These are phyloP conservation scores for Notoglanidium macrostoma DNA, from an alignment of 2,797 vertebrate species.

Conservation along the genomic window DNA sequence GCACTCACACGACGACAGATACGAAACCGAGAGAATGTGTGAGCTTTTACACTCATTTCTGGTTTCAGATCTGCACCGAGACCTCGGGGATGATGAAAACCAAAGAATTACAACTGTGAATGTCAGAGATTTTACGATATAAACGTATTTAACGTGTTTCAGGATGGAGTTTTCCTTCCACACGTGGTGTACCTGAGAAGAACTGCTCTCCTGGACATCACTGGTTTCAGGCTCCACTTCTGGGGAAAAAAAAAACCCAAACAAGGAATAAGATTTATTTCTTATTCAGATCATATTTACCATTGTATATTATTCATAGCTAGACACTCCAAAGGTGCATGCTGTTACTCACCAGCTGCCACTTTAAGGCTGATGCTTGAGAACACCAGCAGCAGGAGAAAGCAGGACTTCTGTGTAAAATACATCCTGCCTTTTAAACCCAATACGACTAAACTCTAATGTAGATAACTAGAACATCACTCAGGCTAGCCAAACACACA, in stretches of 20 bases:
- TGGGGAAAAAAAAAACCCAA: conserved; percentile 60
- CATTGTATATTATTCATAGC: neutral
- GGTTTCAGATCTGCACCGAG: too few species aligned
- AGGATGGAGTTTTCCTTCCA: neutral
- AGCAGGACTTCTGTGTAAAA: conserved; percentile 54
- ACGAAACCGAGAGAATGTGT: too few species aligned
- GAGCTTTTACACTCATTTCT: too few species aligned
- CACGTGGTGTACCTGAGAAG: conserved; percentile 23
- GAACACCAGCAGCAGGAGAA: conserved; percentile 63
- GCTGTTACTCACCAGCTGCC: conserved; percentile 70
- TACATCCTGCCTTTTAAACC: conserved; percentile 58
- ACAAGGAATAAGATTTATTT: too few species aligned
- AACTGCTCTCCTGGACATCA: conserved; percentile 58
- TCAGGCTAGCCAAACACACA: conserved; percentile 14
- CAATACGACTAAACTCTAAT: conserved; percentile 51
- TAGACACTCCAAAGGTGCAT: neutral
- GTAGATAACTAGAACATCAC: conserved; percentile 56
- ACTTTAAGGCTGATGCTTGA: conserved; percentile 58
- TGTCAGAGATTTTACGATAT: neutral
- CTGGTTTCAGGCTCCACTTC: conserved; percentile 66
- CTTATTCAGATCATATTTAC: neutral
- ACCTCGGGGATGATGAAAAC: neutral
- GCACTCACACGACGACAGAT: too few species aligned
- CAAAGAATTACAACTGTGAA: neutral
- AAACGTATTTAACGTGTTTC: neutral